phyloP scores from a whole-genome alignment of 1,140 invertebrate genomes.

The Zaprionus lachaisei region DNA sequence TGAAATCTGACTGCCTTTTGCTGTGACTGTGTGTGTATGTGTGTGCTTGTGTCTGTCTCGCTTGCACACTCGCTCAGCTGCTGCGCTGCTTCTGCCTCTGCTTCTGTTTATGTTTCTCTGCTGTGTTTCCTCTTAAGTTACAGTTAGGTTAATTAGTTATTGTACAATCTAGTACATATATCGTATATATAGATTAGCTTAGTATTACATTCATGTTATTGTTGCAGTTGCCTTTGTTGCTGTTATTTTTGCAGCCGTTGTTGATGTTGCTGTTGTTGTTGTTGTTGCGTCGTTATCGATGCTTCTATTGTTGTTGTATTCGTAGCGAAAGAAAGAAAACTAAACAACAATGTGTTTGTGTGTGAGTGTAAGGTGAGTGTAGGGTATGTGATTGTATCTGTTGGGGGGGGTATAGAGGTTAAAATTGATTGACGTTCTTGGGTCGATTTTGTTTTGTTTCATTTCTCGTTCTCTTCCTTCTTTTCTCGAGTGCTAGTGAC shows the following conservation, averaged over 20 bases:
- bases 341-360: slow-evolving; percentile 31
- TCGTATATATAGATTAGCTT: slow-evolving; percentile 45
- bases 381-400: slow-evolving; percentile 1
- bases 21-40: slow-evolving; percentile 22
- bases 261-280: slow-evolving; percentile 24
- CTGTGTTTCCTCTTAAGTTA: slow-evolving; percentile 35
- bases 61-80: slow-evolving; percentile 5
- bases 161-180: slow-evolving; percentile 61
- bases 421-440: slow-evolving; percentile 2
- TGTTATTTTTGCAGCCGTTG: slow-evolving; percentile 23
- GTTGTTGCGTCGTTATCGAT: slow-evolving; percentile 1
- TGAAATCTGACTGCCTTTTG: slow-evolving; percentile 26
- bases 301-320: slow-evolving; percentile 17
- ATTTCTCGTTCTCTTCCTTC: background rate
- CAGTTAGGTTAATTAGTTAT: slow-evolving; percentile 25
- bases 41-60: background rate
- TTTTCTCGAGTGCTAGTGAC: slow-evolving; percentile 16
- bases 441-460: slow-evolving; percentile 2
- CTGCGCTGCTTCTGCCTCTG: background rate
- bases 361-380: slow-evolving; percentile 4
- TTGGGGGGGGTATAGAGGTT: background rate
- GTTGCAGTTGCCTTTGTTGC: slow-evolving; percentile 12
- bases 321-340: slow-evolving; percentile 39
- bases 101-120: slow-evolving; percentile 15
- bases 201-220: slow-evolving; percentile 46